Evolutionary conservation across 2,888 invertebrate genomes (phyloP).

Genomic region (Tortricodes alternella): DNA sequence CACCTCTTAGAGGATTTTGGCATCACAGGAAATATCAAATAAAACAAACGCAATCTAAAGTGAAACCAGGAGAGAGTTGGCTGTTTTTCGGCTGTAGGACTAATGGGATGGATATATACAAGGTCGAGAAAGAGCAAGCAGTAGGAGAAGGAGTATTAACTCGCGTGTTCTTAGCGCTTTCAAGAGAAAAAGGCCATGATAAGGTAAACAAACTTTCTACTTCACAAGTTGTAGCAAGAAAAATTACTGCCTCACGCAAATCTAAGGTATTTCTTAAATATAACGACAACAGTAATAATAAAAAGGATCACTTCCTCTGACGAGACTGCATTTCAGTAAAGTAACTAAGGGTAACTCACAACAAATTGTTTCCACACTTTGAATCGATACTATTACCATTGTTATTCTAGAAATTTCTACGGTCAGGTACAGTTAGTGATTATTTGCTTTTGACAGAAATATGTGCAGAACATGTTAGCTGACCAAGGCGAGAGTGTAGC

Average conservation of each 20-base stretch:
- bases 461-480: slow-evolving; percentile 94
- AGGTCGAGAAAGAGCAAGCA: slow-evolving; percentile 89
- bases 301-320: no score
- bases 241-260: no score
- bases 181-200: slow-evolving; percentile 87
- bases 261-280: no score
- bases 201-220: slow-evolving; percentile 89
- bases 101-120: slow-evolving; percentile 90
- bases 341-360: no score
- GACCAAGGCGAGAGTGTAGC: slow-evolving; percentile 90
- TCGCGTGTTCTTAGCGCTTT: slow-evolving; percentile 90
- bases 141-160: slow-evolving; percentile 86
- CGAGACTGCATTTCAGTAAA: no score
- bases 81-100: slow-evolving; percentile 95
- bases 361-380: no score
- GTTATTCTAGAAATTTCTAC: no score
- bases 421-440: no score
- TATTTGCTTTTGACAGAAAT: slow-evolving; percentile 85
- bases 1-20: slow-evolving; percentile 97
- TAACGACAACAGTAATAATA: no score
- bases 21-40: slow-evolving; percentile 85
- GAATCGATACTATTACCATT: no score
- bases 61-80: slow-evolving; percentile 83
- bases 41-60: slow-evolving; percentile 39
- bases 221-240: no score